Evolutionary conservation across 2,888 invertebrate genomes (phyloP), one percentile per base, ranked within the genome.

Genomic region (Lithophane socia): DNA sequence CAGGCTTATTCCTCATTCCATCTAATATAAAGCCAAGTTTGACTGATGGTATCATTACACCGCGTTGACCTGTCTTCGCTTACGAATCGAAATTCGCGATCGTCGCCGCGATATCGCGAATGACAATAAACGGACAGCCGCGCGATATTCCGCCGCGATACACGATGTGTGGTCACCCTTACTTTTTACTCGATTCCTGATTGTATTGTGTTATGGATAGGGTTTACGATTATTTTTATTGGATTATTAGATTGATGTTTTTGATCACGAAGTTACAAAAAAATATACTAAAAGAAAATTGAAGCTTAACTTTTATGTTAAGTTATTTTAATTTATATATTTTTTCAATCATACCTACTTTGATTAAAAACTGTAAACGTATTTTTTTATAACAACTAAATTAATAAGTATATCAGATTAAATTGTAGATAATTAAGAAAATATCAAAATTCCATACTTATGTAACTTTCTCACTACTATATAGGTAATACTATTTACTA

Each of bases 171-270:
- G 86, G 83, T 91, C 94, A 93, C 94, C 94, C 93, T 93, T 92
- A 93, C 94, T 91, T 93, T 92, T 95, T 94, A 92, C 92, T 93
- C 94, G 95, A 95, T 96, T 93, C 87, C 90, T 92, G 95, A 96
- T 96, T 96, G 95, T 95, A 96, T 96, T 96, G 96, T 95, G 93
- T 95, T 95, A 96, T 86, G 87, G 71, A 82, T 88, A 88, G 87
- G 87, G 87, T 66, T 86, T 79, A 74, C 77, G 81, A 76, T 79
- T 66, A 72, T 77, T 76, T 78, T 65, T 81, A 66, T 77, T 54
- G 73, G 81, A 80, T 86, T 82, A 77, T 82, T 65, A 21, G 13
- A 54, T 69, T 44, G 2, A 37, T 44, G 1, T n/a, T 52, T 61
- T 68, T 61, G 7, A 52, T 24, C 9, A 49, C 0, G 5, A 9